Evolutionary conservation across 2,888 invertebrate species (phyloP).

Genomic region (Parasteatoda lunata): DNA sequence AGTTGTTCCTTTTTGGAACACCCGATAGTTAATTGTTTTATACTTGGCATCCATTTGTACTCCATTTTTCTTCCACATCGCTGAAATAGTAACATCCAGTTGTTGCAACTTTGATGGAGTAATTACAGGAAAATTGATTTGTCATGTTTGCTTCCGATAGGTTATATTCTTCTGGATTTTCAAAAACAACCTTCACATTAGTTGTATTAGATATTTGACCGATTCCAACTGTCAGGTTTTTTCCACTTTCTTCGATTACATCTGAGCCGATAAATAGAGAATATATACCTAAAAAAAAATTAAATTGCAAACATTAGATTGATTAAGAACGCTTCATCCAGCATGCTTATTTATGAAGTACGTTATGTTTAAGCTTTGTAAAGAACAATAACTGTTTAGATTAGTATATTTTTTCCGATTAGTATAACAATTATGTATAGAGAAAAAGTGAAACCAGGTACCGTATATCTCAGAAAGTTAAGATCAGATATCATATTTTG

Average conservation of each 20-base stretch:
- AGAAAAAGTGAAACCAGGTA: too few relatives aligned
- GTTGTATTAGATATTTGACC: conserved; percentile 52
- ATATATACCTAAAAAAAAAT: conserved; percentile 25
- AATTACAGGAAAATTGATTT: conserved; percentile 72
- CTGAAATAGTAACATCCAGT: conserved; percentile 73
- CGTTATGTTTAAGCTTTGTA: too few relatives aligned
- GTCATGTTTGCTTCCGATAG: conserved; percentile 69
- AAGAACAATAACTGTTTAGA: too few relatives aligned
- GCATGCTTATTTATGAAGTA: too few relatives aligned
- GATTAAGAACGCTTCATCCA: too few relatives aligned
- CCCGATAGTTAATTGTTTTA: not conserved
- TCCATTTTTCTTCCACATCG: conserved; percentile 70
- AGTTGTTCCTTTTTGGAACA: too few relatives aligned
- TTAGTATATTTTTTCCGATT: too few relatives aligned
- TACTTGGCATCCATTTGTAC: conserved; percentile 71
- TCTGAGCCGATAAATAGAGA: conserved; percentile 39
- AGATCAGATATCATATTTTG: too few relatives aligned
- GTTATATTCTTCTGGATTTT: conserved; percentile 47
- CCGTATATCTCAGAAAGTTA: too few relatives aligned
- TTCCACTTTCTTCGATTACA: conserved; percentile 32
- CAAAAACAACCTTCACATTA: conserved; percentile 26
- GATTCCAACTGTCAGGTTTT: conserved; percentile 56
- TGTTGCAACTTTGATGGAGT: conserved; percentile 72
- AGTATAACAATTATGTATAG: too few relatives aligned
- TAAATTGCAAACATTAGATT: too few relatives aligned